Percentiles rank a stretch among this genome's conserved stretches.
Conservation (phyloP, 2,888 invertebrate species). For the Rosalia funebris region DNA sequence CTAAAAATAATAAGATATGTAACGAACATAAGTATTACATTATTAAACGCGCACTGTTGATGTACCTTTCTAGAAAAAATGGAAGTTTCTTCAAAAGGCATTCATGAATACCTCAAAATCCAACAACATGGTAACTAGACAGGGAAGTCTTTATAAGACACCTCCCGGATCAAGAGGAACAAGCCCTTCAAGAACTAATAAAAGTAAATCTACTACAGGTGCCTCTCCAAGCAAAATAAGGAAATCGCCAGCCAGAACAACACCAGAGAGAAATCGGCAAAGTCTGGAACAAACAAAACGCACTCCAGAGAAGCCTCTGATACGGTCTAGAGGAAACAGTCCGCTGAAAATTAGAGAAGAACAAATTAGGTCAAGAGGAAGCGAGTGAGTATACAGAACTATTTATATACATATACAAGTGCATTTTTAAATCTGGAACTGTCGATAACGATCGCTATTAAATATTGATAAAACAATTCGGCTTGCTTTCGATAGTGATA, state of each 20-base stretch:
- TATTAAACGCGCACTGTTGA: no score
- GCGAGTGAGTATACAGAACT: constrained; percentile 62
- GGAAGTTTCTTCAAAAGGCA: constrained; percentile 23
- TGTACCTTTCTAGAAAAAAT: constrained; percentile 17
- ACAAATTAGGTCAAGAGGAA: constrained; percentile 60
- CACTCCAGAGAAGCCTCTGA: constrained; percentile 31
- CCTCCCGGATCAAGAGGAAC: constrained; percentile 55
- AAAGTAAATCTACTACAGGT: constrained; percentile 27
- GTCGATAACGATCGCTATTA: no score
- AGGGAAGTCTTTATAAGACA: constrained; percentile 49
- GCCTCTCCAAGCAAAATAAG: constrained; percentile 24
- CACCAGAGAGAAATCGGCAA: constrained; percentile 27
- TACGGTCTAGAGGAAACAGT: constrained; percentile 60
- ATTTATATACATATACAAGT: not conserved
- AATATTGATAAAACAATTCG: no score
- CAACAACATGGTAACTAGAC: constrained; percentile 53
- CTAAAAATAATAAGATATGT: no score
- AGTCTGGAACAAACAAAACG: constrained; percentile 40
- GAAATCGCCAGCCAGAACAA: constrained; percentile 36
- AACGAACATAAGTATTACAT: no score
- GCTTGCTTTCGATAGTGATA: no score
- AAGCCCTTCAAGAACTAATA: constrained; percentile 50
- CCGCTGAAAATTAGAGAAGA: constrained; percentile 55
- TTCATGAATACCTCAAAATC: constrained; percentile 27
- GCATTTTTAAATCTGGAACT: no score